Percentiles rank a stretch among this genome's conserved stretches.
These are phyloP conservation scores for Hydra vulgaris DNA, from an alignment of 30 jellyfish, hydroid and myxozoan genomes.

Conservation along the genomic window DNA sequence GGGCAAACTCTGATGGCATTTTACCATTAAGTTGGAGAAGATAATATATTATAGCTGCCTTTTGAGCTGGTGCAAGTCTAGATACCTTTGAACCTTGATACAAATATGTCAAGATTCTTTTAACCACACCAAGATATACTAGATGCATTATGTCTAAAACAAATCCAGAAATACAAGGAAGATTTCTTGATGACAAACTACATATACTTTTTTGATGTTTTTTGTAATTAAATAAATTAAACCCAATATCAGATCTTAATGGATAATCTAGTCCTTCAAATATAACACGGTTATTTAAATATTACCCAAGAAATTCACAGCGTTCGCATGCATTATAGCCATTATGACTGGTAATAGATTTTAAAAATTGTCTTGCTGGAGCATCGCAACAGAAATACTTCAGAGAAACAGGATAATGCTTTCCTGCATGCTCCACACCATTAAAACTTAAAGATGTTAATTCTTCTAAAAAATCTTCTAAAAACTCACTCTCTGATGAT, in stretches of 20 bases:
- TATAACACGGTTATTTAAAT: neutral
- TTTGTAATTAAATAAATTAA: neutral
- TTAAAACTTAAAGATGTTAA: neutral
- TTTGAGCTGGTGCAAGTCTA: too few relatives aligned
- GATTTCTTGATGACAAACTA: neutral
- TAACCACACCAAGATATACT: too few relatives aligned
- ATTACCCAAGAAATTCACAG: neutral
- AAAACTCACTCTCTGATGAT: slow-evolving; percentile 1
- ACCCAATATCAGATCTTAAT: neutral
- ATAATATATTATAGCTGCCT: too few relatives aligned
- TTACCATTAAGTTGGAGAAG: too few relatives aligned
- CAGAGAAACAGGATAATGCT: neutral
- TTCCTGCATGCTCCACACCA: neutral
- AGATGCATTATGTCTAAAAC: too few relatives aligned
- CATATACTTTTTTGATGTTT: neutral
- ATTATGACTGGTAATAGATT: neutral
- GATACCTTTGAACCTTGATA: too few relatives aligned
- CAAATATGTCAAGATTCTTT: too few relatives aligned
- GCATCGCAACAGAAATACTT: neutral
- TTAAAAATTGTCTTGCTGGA: too few relatives aligned
- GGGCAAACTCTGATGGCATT: too few relatives aligned
- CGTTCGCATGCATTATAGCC: neutral
- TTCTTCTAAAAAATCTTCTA: slow-evolving; percentile 18
- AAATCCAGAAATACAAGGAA: too few relatives aligned
- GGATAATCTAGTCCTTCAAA: neutral